A percentile compares a stretch with the other conserved stretches of the same genome.
phyloP scores from a whole-genome alignment of 92 coral and sea anemone genomes.

The Nematostella vectensis region DNA sequence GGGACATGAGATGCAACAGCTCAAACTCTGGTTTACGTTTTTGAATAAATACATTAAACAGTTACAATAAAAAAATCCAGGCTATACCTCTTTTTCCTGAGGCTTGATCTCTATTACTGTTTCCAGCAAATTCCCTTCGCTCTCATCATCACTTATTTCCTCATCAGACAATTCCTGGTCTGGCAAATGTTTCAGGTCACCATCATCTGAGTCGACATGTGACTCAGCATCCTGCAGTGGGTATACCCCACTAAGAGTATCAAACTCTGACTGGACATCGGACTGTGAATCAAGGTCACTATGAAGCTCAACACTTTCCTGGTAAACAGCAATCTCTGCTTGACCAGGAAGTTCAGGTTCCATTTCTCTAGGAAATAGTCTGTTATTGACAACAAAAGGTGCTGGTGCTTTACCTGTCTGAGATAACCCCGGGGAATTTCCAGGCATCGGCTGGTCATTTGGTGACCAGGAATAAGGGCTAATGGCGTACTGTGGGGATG shows the following conservation, averaged over 20 bases:
- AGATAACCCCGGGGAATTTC: not conserved
- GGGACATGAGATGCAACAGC: no score
- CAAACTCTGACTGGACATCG: slow-evolving; percentile 60
- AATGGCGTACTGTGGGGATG: not conserved
- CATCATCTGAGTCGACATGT: slow-evolving; percentile 21
- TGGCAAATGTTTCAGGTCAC: not conserved
- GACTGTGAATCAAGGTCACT: slow-evolving; percentile 47
- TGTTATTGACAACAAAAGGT: not conserved
- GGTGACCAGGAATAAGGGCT: slow-evolving; percentile 1
- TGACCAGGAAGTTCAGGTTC: not conserved
- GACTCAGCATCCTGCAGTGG: slow-evolving; percentile 79
- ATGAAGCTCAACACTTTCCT: not conserved
- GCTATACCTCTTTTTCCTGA: not conserved
- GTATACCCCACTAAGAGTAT: slow-evolving; percentile 72
- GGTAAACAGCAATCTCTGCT: not conserved
- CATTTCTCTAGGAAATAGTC: not conserved
- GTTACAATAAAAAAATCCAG: no score
- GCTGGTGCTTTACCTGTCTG: not conserved
- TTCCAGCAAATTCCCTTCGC: not conserved
- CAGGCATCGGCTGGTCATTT: not conserved
- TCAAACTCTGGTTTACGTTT: no score
- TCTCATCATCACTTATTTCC: slow-evolving; percentile 1
- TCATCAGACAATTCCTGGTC: slow-evolving; percentile 7
- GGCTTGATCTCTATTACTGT: slow-evolving; percentile 1
- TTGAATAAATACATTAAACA: no score